phyloP scores from a whole-genome alignment of 2,797 vertebrate genomes.

The Phalloptychus januarius region DNA sequence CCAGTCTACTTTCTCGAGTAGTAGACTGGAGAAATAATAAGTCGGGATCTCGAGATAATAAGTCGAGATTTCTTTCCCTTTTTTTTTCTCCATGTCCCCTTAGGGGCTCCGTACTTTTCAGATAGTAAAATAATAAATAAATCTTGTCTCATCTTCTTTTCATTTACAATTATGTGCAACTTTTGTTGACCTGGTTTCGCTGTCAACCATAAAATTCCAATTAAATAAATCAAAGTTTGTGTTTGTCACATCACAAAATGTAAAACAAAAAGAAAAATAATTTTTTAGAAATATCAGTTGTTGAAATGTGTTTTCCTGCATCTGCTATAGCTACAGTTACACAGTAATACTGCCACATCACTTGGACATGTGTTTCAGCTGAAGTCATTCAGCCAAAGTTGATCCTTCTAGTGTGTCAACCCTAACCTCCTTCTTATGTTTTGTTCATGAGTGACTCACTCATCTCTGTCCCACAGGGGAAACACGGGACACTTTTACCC shows the following conservation, averaged over 20 bases:
- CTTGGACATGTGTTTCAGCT: constrained; percentile 1
- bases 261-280: no score
- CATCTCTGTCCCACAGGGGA: constrained; percentile 40
- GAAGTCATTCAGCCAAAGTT: constrained; percentile 51
- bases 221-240: neutral
- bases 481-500: constrained; percentile 23
- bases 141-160: neutral
- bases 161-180: neutral
- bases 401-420: constrained; percentile 39
- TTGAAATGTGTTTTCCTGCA: neutral
- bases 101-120: no score
- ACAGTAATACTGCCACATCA: constrained; percentile 22
- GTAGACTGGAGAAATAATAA: no score
- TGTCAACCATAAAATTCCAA: neutral
- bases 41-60: no score
- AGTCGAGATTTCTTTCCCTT: no score
- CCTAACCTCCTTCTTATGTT: constrained; percentile 31
- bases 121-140: neutral
- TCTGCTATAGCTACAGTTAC: constrained; percentile 3
- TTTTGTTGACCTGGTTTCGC: neutral
- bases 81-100: no score
- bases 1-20: no score
- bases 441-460: constrained; percentile 39
- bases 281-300: no score
- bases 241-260: neutral